Conservation (phyloP, 2,113 vertebrate species). For the Cyphomyrus plagiostoma region DNA sequence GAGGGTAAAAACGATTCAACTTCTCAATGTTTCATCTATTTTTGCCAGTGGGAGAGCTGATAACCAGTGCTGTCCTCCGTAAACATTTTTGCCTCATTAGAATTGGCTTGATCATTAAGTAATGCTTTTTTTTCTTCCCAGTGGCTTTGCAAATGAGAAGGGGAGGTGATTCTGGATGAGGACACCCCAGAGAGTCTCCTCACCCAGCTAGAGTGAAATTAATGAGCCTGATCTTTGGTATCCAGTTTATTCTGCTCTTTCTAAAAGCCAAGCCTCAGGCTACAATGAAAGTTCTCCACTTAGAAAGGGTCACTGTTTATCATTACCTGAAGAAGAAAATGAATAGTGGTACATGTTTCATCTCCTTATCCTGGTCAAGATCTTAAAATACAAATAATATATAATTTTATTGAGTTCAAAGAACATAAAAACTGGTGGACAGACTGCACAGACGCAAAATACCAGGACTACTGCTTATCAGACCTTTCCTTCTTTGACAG, state of each 20-base stretch:
- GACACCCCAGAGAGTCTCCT: constrained; percentile 23
- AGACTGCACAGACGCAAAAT: background rate
- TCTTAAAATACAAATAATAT: background rate
- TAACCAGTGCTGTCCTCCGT: background rate
- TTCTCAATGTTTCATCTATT: background rate
- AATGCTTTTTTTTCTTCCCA: constrained; percentile 31
- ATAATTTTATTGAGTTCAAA: background rate
- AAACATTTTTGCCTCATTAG: background rate
- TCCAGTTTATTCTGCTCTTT: constrained; percentile 12
- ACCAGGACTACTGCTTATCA: background rate
- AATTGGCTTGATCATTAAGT: constrained; percentile 4
- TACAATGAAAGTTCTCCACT: background rate
- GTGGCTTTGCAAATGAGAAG: constrained; percentile 9
- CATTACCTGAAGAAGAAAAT: background rate
- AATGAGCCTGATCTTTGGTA: constrained; percentile 23
- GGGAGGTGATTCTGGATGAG: constrained; percentile 11
- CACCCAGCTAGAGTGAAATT: constrained; percentile 34
- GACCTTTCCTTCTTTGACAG: background rate
- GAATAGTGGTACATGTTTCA: background rate
- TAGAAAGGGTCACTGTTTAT: constrained; percentile 12
- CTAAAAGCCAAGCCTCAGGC: constrained; percentile 5
- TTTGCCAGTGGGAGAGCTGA: background rate
- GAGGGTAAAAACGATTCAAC: background rate
- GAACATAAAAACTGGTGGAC: background rate
- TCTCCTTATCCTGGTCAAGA: background rate